Percentiles rank a stretch among this genome's conserved stretches.
Evolutionary conservation across 2,113 vertebrate species (phyloP).

Genomic region (Narcine bancroftii): DNA sequence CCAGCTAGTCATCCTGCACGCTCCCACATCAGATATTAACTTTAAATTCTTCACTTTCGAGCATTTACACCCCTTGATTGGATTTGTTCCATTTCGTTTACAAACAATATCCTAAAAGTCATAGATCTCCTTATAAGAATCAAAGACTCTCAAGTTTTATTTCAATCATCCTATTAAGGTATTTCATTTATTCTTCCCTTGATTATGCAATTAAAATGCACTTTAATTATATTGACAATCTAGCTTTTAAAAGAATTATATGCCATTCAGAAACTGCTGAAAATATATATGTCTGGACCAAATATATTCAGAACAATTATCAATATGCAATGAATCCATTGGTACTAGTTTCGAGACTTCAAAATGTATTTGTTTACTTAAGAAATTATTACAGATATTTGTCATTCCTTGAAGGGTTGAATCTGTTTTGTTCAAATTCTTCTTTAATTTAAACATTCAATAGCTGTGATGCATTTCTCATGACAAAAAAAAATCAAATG

Average conservation of each 20-base stretch:
- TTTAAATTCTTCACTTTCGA: background rate
- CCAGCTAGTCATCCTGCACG: too few species aligned
- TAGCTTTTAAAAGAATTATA: background rate
- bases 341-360: background rate
- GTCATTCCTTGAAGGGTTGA: background rate
- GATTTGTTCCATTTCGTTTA: background rate
- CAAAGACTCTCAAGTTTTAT: background rate
- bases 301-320: background rate
- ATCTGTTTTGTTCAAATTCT: background rate
- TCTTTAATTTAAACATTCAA: background rate
- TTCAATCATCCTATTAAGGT: background rate
- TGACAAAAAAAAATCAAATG: background rate
- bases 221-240: conserved; percentile 10
- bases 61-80: background rate
- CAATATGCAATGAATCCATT: background rate
- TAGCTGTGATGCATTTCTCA: background rate
- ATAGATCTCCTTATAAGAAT: background rate
- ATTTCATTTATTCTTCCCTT: background rate
- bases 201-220: background rate
- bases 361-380: background rate
- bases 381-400: background rate
- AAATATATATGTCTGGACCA: background rate
- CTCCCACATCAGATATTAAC: too few species aligned
- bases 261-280: background rate
- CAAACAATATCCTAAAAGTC: background rate